Evolutionary conservation across 2,888 invertebrate genomes (phyloP).

Genomic region (Euzetes globulus): DNA sequence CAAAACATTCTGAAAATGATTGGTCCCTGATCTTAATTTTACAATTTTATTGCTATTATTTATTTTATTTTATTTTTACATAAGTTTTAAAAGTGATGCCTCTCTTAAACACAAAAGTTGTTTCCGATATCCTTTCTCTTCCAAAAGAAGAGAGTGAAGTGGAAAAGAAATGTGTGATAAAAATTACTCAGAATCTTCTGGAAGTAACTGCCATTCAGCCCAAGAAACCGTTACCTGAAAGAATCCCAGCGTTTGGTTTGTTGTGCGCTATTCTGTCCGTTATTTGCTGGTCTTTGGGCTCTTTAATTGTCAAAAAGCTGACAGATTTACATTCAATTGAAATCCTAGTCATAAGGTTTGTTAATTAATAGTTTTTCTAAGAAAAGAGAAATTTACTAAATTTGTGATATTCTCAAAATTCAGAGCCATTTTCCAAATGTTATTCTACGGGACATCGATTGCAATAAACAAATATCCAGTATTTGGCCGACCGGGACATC

Average conservation of each 20-base stretch:
- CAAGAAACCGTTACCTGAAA: constrained; percentile 4
- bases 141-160: not conserved
- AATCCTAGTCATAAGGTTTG: constrained; percentile 33
- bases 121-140: not conserved
- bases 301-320: constrained; percentile 31
- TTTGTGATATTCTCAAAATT: not conserved
- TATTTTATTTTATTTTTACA: not conserved
- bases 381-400: not conserved
- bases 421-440: constrained; percentile 24
- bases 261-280: constrained; percentile 32
- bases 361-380: not conserved
- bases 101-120: constrained; percentile 3
- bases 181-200: not conserved
- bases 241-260: constrained; percentile 30
- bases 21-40: not conserved
- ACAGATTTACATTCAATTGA: constrained; percentile 31
- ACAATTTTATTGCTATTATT: not conserved
- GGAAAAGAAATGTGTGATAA: not conserved
- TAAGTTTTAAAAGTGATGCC: constrained; percentile 16
- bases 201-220: not conserved
- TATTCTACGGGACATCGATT: constrained; percentile 5
- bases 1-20: not conserved
- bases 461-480: constrained; percentile 21
- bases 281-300: constrained; percentile 30
- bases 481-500: constrained; percentile 5